Evolutionary conservation across 2,888 invertebrate species (phyloP).

Genomic region (Tenthredo mesomela): DNA sequence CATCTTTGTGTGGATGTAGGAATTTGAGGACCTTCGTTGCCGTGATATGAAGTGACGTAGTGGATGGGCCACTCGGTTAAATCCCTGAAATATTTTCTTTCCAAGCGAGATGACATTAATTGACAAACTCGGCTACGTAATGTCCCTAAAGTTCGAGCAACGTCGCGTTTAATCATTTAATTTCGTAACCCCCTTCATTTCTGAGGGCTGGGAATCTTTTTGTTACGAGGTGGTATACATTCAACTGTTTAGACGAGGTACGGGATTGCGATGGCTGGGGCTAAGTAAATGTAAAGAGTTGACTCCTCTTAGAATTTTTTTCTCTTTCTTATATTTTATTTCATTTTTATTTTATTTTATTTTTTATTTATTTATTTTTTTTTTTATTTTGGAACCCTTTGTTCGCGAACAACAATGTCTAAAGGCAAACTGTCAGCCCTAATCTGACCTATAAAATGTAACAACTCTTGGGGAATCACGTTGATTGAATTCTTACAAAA

Average conservation of each 20-base stretch:
- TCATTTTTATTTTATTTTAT: background rate
- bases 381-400: background rate
- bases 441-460: conserved; percentile 42
- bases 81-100: conserved; percentile 11
- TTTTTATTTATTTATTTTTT: background rate
- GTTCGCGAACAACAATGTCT: conserved; percentile 34
- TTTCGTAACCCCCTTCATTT: conserved; percentile 1
- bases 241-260: conserved; percentile 19
- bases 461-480: conserved; percentile 45
- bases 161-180: conserved; percentile 19
- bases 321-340: background rate
- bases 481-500: conserved; percentile 48
- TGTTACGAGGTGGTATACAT: conserved; percentile 29
- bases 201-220: background rate
- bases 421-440: conserved; percentile 38
- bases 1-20: background rate
- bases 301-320: background rate
- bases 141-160: conserved; percentile 8
- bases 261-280: conserved; percentile 13
- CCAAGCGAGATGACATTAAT: conserved; percentile 19
- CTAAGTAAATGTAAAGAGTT: conserved; percentile 44
- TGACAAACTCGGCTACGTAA: background rate
- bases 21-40: background rate
- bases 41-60: background rate
- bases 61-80: background rate